A percentile compares a stretch with the other conserved stretches of the same genome.
Conservation (phyloP, 2,113 vertebrate genomes). For the Corvus hawaiiensis region DNA sequence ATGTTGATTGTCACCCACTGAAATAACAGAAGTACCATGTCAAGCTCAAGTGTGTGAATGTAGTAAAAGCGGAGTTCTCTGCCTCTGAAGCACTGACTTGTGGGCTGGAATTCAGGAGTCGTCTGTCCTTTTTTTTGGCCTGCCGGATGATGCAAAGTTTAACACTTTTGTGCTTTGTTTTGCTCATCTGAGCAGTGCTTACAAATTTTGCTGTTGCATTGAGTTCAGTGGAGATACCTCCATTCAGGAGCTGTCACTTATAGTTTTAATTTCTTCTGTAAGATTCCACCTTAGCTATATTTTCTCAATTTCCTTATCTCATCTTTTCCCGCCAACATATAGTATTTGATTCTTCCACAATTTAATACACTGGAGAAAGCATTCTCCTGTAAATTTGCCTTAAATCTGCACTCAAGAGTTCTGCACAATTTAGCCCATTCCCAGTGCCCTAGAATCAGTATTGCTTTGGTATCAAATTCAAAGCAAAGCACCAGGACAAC, state of each 20-base stretch:
- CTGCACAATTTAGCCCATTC: background rate
- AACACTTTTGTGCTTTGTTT: background rate
- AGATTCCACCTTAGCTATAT: background rate
- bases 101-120: background rate
- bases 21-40: background rate
- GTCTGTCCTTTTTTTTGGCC: background rate
- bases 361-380: background rate
- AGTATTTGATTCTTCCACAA: background rate
- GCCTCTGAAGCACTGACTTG: background rate
- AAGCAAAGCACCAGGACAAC: background rate
- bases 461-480: background rate
- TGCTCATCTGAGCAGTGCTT: background rate
- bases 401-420: background rate
- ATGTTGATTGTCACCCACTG: background rate
- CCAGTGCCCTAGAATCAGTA: background rate
- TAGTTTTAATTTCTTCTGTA: background rate
- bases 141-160: background rate
- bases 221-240: background rate
- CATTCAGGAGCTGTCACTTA: background rate
- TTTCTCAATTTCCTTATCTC: background rate
- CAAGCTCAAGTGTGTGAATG: background rate
- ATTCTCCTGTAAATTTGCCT: background rate
- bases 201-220: background rate
- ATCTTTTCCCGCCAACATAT: background rate
- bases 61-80: background rate